Evolutionary conservation across 2,113 vertebrate genomes (phyloP), one percentile per base, ranked within the genome.

Genomic region (Pseudorhombus dupliciocellatus): DNA sequence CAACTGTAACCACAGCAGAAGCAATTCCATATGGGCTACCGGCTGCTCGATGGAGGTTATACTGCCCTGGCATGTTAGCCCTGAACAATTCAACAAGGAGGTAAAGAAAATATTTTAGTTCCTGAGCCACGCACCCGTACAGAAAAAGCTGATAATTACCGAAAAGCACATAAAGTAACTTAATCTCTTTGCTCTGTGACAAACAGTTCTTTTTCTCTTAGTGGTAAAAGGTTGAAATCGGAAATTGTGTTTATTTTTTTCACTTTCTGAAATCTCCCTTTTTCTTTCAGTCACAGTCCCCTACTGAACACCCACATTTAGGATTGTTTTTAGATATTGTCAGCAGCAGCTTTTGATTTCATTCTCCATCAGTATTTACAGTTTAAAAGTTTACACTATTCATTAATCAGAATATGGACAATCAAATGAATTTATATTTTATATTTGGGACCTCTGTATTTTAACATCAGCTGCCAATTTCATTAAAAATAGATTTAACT

Each of bases 71-170:
- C 37, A 54, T 60, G 42, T 52, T n/a, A 50, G 40, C 4, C n/a
- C 8, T 51, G 16, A 51, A 56, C n/a, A 48, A 20, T 50, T 81
- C 59, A 77, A 7, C 26, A 55, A 68, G 40, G 28, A 56, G 58
- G 40, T 22, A 58, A 77, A 64, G 42, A 34, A 70, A 64, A 63
- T 42, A 69, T 63, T 57, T 24, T 14, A 59, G 31, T 56, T 28
- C 46, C 65, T 28, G 18, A 55, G 40, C 40, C 62, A 30, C 0
- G 9, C 12, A 11, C 0, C 12, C 20, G 15, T 30, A 26, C 25
- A 56, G 40, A 62, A 28, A 68, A 50, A 46, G 51, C 26, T 55
- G 37, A 75, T 75, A 48, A 68, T 74, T 59, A 75, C 34, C n/a
- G 56, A 50, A 30, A 67, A 25, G 20, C 51, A 28, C 26, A n/a